Evolutionary conservation across 2,113 vertebrate species (phyloP), one percentile per base, ranked within the genome.

Genomic region (Rhea pennata): DNA sequence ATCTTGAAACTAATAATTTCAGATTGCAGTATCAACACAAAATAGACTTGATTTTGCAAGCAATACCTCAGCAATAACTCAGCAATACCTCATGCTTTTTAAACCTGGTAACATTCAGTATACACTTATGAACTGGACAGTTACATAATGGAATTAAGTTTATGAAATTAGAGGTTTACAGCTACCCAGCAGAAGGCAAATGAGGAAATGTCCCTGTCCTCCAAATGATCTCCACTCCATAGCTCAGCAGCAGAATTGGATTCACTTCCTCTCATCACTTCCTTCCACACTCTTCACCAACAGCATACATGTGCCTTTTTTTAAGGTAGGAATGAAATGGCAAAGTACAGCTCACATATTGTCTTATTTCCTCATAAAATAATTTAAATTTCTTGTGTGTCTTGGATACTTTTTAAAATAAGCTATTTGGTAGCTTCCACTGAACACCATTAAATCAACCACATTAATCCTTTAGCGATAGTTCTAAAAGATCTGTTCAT

Each of bases 251-350:
- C 33, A 23, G 44, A 12, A 66, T 24, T 42, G 15, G 70, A 20
- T 61, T 20, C 1, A 1, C 80, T 90, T 46, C 80, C 88, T 46
- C n/a, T 64, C 31, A 31, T 66, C 40, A 12, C 7, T 74, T 31
- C 23, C 20, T 42, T 73, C 36, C 33, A 69, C 6, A 2, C 10
- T 29, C 21, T 26, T 79, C 8, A 7, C 9, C 42, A 61, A 11
- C 23, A 78, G 16, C 53, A 62, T 3, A 48, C 6, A 10, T 0
- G 0, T 1, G 16, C 4, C 12, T 33, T 50, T 72, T 84, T 84
- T 74, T 19, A 54, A 71, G 16, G 44, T 62, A 54, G 36, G 86
- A 96, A 71, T 59, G 9, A 78, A 89, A 20, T 4, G 15, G 6
- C 15, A 15, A 61, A 78, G 64, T 51, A 64, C 5, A 84, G 65